Conservation (phyloP, 2,797 vertebrate genomes). For the Miichthys miiuy region DNA sequence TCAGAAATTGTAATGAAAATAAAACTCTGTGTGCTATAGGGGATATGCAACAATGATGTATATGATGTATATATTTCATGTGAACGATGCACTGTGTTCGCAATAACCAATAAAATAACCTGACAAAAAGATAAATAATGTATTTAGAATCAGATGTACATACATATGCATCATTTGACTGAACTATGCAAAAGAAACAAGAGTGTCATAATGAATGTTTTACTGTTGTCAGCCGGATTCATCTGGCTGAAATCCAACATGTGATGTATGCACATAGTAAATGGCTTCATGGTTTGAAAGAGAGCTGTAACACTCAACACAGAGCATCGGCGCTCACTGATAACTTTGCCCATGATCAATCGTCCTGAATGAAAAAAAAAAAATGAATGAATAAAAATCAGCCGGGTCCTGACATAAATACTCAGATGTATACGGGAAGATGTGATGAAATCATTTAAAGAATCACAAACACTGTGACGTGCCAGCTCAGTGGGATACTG, state of each 20-base stretch:
- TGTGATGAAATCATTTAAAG: constrained; percentile 46
- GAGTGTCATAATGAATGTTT: constrained; percentile 25
- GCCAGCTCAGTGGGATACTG: constrained; percentile 21
- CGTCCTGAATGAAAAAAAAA: constrained; percentile 5
- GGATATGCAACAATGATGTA: neutral
- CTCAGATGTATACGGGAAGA: constrained; percentile 9
- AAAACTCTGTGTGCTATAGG: neutral
- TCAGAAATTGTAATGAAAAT: neutral
- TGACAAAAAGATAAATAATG: constrained; percentile 13
- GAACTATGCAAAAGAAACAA: constrained; percentile 6
- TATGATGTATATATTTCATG: neutral
- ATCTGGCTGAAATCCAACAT: constrained; percentile 41
- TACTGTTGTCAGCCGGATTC: constrained; percentile 38
- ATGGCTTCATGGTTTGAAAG: constrained; percentile 43
- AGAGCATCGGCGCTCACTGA: constrained; percentile 39
- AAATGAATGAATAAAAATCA: constrained; percentile 13
- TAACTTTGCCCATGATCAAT: constrained; percentile 45
- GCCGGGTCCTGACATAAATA: constrained; percentile 13
- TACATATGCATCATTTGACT: constrained; percentile 4
- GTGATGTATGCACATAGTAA: constrained; percentile 59
- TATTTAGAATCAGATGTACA: neutral
- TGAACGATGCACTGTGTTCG: neutral
- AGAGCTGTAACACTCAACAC: constrained; percentile 33
- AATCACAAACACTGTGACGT: constrained; percentile 41
- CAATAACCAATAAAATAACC: constrained; percentile 2